phyloP scores from a whole-genome alignment of 2,797 vertebrate genomes.

The Microtus californicus region DNA sequence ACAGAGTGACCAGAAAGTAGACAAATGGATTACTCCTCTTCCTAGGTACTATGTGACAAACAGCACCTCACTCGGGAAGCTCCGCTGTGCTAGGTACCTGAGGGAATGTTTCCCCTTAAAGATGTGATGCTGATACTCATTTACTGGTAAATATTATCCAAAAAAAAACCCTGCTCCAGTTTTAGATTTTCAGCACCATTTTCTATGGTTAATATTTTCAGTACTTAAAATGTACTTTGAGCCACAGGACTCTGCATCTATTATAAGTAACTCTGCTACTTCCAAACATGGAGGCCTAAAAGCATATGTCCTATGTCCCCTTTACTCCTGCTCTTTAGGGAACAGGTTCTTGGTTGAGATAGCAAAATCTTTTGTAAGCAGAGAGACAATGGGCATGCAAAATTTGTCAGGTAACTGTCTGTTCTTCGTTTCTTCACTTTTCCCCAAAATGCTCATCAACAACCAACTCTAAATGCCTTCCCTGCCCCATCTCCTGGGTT shows the following conservation, averaged over 20 bases:
- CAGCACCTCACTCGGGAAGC: background rate
- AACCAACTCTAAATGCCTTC: background rate
- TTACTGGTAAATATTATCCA: background rate
- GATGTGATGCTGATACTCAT: no score
- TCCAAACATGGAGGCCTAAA: constrained; percentile 26
- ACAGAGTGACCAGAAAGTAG: background rate
- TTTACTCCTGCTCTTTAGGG: background rate
- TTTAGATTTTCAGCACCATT: background rate
- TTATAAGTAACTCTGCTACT: background rate
- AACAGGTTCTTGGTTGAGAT: background rate
- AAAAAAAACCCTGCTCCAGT: background rate
- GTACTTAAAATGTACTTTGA: constrained; percentile 33
- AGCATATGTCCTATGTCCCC: background rate
- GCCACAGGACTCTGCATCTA: background rate
- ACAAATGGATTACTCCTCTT: background rate
- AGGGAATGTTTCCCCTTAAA: background rate
- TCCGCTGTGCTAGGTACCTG: background rate
- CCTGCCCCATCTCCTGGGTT: background rate
- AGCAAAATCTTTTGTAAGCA: background rate
- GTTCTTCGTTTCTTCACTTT: background rate
- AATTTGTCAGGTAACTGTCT: background rate
- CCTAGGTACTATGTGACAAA: background rate
- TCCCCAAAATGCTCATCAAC: background rate
- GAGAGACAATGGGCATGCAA: background rate
- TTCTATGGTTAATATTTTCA: background rate